Base-by-base conservation (phyloP, 1,140 invertebrate genomes). In the Temnothorax longispinosus region DNA sequence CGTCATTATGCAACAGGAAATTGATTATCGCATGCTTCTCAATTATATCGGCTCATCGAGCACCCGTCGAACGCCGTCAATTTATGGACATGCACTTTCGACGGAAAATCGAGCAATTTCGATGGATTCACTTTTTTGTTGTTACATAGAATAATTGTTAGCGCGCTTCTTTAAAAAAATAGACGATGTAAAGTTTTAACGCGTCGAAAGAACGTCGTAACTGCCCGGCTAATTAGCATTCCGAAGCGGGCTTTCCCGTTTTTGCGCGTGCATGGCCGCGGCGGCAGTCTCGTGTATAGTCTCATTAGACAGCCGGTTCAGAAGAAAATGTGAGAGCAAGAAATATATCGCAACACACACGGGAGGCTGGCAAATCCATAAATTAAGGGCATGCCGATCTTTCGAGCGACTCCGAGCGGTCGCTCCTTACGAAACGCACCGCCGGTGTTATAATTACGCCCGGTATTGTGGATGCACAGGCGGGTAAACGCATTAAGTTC, bases 271-370 rank as follows among this genome's bases (percentile, higher is more conserved):
- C 74, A n/a, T 21, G 41, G 64, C 74, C 77, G 69, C 75, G 64
- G 58, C 78, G 38, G 56, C 44, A 32, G 44, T 60, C 86, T 71
- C 64, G 76, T 27, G 76, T 27, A 27, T n/a, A 27, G 82, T 71
- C 87, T 89, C 87, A 86, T 89, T 89, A 89, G 75, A 52, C 56
- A 74, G 81, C 60, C 74, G 27, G 52, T 35, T 80, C 64, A 62
- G 60, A 69, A 32, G 88, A 77, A 87, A 89, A 87, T 87, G 88
- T 81, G 88, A 89, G 88, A 89, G 88, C 71, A 52, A 80, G 58
- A 71, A 69, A 76, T 86, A 69, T 74, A 76, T 82, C 80, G 84
- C 75, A 89, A 89, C 74, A 85, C 74, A 85, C 35, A 50, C 54
- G 44, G 27, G 58, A 38, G 67, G 15, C 80, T 47, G 80, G 80